Evolutionary conservation across 2,888 invertebrate species (phyloP).

Genomic region (Drosophila acutilabella): DNA sequence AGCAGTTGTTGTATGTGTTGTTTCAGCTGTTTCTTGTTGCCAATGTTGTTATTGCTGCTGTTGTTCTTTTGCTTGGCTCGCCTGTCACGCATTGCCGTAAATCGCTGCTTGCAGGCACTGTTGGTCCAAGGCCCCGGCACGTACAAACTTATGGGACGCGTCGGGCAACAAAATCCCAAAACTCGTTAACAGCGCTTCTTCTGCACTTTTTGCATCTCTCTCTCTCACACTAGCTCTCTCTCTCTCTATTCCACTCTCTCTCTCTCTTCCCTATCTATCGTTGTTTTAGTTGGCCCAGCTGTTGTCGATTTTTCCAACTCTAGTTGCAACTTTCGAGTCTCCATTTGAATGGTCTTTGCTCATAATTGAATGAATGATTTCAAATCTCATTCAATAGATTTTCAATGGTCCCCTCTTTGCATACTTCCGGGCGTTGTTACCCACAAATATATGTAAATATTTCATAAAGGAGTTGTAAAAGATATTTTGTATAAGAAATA

Average conservation of each 20-base stretch:
- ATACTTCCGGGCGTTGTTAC: slow-evolving; percentile 9
- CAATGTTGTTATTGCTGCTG: slow-evolving; percentile 13
- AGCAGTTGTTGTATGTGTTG: slow-evolving; percentile 20
- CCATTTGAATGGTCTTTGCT: slow-evolving; percentile 6
- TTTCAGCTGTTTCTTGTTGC: slow-evolving; percentile 13
- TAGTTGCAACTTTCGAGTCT: slow-evolving; percentile 11
- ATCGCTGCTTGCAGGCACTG: slow-evolving; percentile 41
- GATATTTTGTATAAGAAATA: not conserved
- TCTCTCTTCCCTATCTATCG: not conserved
- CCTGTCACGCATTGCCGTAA: slow-evolving; percentile 55
- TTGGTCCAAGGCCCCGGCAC: slow-evolving; percentile 44
- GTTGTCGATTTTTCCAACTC: not conserved
- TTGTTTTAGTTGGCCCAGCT: not conserved
- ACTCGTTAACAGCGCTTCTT: slow-evolving; percentile 70
- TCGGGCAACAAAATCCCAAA: slow-evolving; percentile 60
- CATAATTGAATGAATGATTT: slow-evolving; percentile 30
- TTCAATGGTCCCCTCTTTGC: slow-evolving; percentile 1
- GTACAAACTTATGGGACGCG: slow-evolving; percentile 58
- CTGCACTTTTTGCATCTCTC: slow-evolving; percentile 36
- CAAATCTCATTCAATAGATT: slow-evolving; percentile 15
- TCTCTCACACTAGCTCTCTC: not conserved
- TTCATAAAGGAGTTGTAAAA: slow-evolving; percentile 1
- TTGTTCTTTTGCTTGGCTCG: slow-evolving; percentile 8
- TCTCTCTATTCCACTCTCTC: not conserved
- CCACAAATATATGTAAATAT: slow-evolving; percentile 3